Conservation (phyloP, 2,797 vertebrate genomes). For the Pempheris klunzingeri region DNA sequence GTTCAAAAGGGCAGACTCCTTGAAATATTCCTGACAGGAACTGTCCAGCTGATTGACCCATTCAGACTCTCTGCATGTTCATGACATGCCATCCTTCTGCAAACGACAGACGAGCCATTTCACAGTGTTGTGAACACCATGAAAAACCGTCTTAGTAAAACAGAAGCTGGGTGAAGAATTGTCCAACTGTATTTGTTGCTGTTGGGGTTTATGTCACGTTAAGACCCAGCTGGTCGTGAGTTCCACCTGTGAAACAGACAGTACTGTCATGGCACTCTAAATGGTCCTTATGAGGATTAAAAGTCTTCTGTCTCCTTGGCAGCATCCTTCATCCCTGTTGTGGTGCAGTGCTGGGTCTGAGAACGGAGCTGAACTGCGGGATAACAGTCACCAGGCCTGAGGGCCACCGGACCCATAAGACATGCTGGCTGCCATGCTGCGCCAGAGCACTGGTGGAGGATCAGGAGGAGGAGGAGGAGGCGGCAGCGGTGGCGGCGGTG, state of each 20-base stretch:
- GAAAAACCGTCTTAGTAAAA: background rate
- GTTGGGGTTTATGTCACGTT: background rate
- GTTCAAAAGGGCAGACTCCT: background rate
- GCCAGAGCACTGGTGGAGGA: conserved; percentile 78
- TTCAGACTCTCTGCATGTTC: background rate
- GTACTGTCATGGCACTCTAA: background rate
- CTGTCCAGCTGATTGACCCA: background rate
- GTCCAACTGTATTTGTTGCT: background rate
- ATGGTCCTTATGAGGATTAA: background rate
- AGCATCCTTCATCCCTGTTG: conserved; percentile 62
- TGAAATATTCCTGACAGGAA: background rate
- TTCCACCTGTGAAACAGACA: background rate
- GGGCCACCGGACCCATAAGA: conserved; percentile 56
- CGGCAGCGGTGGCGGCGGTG: conserved; percentile 61
- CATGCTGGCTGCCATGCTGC: conserved; percentile 88
- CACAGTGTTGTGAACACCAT: background rate
- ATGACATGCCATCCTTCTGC: too few species aligned
- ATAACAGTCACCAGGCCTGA: conserved; percentile 51
- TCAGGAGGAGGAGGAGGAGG: conserved; percentile 78
- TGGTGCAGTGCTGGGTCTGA: conserved; percentile 64
- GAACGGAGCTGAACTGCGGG: conserved; percentile 52
- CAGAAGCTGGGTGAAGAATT: background rate
- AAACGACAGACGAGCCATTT: background rate
- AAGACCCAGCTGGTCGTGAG: background rate
- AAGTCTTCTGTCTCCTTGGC: conserved; percentile 21